Evolutionary conservation across 2,888 invertebrate species (phyloP).

Genomic region (Torymus texanus): DNA sequence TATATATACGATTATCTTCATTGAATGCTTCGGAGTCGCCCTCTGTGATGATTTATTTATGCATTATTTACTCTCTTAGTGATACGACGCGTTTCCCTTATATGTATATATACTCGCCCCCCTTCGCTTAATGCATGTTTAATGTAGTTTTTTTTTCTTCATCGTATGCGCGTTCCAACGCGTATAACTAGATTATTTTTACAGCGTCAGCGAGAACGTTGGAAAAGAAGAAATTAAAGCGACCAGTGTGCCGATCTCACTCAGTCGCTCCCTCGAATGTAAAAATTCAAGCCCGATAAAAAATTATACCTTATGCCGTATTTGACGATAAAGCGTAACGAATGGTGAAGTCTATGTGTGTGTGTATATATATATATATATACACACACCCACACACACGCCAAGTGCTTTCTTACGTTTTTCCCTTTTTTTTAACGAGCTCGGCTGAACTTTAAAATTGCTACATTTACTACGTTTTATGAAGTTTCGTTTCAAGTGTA

Average conservation of each 20-base stretch:
- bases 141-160: slow-evolving; percentile 33
- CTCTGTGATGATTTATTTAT: slow-evolving; percentile 47
- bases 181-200: slow-evolving; percentile 28
- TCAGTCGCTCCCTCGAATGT: slow-evolving; percentile 11
- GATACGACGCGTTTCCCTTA: slow-evolving; percentile 19
- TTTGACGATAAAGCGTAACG: slow-evolving; percentile 43
- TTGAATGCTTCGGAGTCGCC: slow-evolving; percentile 13
- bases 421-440: not conserved
- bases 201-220: slow-evolving; percentile 1
- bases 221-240: slow-evolving; percentile 27
- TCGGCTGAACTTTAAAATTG: slow-evolving; percentile 10
- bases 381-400: too few species aligned
- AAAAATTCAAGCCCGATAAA: slow-evolving; percentile 15
- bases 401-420: not conserved
- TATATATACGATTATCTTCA: slow-evolving; percentile 22
- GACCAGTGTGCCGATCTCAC: slow-evolving; percentile 5
- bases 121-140: slow-evolving; percentile 26
- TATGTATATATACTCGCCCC: not conserved
- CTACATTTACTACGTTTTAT: not conserved
- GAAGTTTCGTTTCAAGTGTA: too few species aligned
- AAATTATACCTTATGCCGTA: slow-evolving; percentile 9
- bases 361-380: not conserved
- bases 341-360: slow-evolving; percentile 11
- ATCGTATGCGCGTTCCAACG: slow-evolving; percentile 8
- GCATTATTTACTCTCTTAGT: slow-evolving; percentile 51